These are phyloP conservation scores for Tetheella fluctuosa DNA, from an alignment of 2,888 invertebrate genomes.

Conservation along the genomic window DNA sequence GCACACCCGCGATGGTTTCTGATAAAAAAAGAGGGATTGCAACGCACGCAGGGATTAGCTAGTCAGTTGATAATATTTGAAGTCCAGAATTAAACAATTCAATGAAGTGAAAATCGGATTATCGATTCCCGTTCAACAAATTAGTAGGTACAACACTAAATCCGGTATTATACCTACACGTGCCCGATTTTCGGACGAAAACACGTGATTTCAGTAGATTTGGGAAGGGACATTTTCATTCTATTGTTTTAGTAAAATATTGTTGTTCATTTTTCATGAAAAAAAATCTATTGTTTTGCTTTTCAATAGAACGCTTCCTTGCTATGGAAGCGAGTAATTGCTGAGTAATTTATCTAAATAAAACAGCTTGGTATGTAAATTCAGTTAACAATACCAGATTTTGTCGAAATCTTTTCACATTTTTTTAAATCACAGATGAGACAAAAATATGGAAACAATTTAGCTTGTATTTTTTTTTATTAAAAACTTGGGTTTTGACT, in stretches of 20 bases:
- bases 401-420: no score
- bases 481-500: no score
- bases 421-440: no score
- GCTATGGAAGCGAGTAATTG: neutral
- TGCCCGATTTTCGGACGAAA: neutral
- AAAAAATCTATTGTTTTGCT: neutral
- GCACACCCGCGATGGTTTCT: no score
- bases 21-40: no score
- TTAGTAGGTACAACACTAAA: neutral
- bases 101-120: neutral
- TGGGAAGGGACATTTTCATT: neutral
- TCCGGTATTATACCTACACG: neutral
- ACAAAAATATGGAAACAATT: no score
- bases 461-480: no score
- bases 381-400: no score
- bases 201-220: neutral
- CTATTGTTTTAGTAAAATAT: constrained; percentile 7
- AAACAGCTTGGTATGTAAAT: no score
- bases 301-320: neutral
- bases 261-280: neutral
- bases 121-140: neutral
- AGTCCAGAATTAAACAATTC: neutral
- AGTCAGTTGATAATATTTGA: no score
- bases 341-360: neutral
- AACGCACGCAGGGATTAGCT: no score